A percentile compares a stretch with the other conserved stretches of the same genome.
Conservation (phyloP, 2,888 invertebrate genomes). For the Belgica antarctica region DNA sequence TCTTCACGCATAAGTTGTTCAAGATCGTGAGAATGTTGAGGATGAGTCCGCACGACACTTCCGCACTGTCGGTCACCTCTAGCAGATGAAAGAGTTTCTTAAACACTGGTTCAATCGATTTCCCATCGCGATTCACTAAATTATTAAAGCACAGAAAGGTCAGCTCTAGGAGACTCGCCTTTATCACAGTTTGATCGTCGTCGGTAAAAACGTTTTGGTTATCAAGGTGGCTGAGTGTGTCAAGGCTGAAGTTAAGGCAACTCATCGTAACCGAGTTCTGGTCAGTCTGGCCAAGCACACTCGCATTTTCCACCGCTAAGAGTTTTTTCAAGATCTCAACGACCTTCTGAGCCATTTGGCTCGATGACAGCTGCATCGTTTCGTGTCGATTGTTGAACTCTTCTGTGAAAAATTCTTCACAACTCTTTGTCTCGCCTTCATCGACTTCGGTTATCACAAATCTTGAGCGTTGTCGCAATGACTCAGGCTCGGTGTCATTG, state of each 20-base stretch:
- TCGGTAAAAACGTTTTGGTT: constrained; percentile 45
- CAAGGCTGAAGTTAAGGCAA: constrained; percentile 51
- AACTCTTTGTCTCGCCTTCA: constrained; percentile 42
- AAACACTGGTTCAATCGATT: constrained; percentile 44
- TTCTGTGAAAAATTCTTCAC: constrained; percentile 46
- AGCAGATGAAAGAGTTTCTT: constrained; percentile 47
- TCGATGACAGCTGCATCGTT: constrained; percentile 48
- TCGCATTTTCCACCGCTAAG: constrained; percentile 49
- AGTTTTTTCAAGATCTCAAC: constrained; percentile 51
- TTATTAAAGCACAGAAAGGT: constrained; percentile 51
- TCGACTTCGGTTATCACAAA: not conserved
- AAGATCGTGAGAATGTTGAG: constrained; percentile 1
- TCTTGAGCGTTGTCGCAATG: not conserved
- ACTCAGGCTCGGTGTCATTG: not conserved
- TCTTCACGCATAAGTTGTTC: constrained; percentile 7
- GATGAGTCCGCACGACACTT: constrained; percentile 48
- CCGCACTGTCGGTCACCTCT: constrained; percentile 48
- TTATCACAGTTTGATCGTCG: constrained; percentile 50
- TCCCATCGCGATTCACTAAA: constrained; percentile 47
- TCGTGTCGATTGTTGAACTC: not conserved
- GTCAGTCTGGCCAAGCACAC: constrained; percentile 47
- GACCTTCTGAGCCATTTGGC: constrained; percentile 51
- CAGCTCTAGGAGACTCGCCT: constrained; percentile 50
- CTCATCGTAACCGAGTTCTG: constrained; percentile 50
- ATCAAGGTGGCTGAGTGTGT: constrained; percentile 46